These are phyloP conservation scores for Ditylenchus dipsaci DNA, from an alignment of 1,140 invertebrate species.

Conservation along the genomic window DNA sequence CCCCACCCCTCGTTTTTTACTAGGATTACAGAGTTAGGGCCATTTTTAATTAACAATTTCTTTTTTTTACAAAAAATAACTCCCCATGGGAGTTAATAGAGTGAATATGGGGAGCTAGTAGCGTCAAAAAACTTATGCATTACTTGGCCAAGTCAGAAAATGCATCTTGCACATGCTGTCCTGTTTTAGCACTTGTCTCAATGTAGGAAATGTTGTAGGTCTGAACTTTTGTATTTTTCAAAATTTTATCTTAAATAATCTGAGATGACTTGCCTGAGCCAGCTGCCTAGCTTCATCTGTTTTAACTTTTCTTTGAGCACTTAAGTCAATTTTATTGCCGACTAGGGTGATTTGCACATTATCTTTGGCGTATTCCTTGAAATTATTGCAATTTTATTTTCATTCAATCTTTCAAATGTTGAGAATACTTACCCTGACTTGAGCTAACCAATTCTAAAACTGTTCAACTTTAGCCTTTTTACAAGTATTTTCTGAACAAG, in stretches of 20 bases:
- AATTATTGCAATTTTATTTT: too few relatives aligned
- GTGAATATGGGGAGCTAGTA: too few relatives aligned
- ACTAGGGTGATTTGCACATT: constrained; percentile 51
- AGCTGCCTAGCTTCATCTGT: constrained; percentile 51
- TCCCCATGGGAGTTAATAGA: too few relatives aligned
- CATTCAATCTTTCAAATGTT: too few relatives aligned
- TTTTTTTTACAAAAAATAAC: too few relatives aligned
- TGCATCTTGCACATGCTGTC: constrained; percentile 52
- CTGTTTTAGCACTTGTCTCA: constrained; percentile 56
- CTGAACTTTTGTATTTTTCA: constrained; percentile 35
- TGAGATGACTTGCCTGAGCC: constrained; percentile 33
- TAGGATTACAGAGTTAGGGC: too few relatives aligned
- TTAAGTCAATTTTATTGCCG: constrained; percentile 55
- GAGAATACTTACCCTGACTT: constrained; percentile 21
- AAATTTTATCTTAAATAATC: not conserved
- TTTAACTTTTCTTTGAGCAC: constrained; percentile 46
- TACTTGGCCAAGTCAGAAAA: constrained; percentile 47
- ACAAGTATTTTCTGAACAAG: too few relatives aligned
- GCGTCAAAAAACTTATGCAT: too few relatives aligned
- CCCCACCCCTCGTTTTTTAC: too few relatives aligned
- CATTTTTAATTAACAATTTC: too few relatives aligned
- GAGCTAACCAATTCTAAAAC: constrained; percentile 56
- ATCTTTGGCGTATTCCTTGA: constrained; percentile 53
- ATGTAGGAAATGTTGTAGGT: constrained; percentile 52
- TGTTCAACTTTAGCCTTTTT: not conserved